Base-by-base conservation (phyloP, 2,113 vertebrate species). In the Tyrannus savana region DNA sequence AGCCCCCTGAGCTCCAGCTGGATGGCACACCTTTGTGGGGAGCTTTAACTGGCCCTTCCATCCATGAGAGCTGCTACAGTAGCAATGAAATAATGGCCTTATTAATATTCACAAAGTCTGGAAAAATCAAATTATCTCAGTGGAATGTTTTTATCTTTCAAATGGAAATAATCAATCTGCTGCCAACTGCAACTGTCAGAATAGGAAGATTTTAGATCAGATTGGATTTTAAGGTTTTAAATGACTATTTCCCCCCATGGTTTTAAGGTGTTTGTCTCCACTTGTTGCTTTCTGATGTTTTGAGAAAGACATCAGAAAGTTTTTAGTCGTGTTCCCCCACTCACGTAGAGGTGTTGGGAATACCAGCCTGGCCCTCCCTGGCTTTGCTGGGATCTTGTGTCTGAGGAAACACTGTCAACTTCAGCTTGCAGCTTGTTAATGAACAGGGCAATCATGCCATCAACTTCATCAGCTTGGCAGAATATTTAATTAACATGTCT, bases 91-190 rank as follows among this genome's bases (percentile, higher is more conserved):
- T 89, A 89, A 95, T 81, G 35, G 55, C 0, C 39, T 77, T 92
- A 71, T 90, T 90, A 95, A 92, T 95, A 95, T 95, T 95, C 76
- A 63, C 33, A 14, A 52, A 46, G 60, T 24, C 80, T 62, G 88
- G 77, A 49, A 78, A 66, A 95, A 93, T 88, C 5, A 74, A 28
- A 71, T 90, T 79, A 83, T 68, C 56, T 87, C n/a, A 30, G n/a
- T 30, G 12, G 41, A 87, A 60, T 73, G 58, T 85, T 93, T 93
- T 90, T 79, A 8, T 91, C 64, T 86, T 86, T 92, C 76, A 56
- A 44, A 55, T 92, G 83, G 93, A 89, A 95, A 39, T 42, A 83
- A 80, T 89, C 72, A 76, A 64, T 93, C 90, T 90, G 41, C 75
- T 94, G 80, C 73, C 81, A 63, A 55, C 63, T 55, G 59, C 44